Percentiles rank a stretch among this genome's conserved stretches.
These are phyloP conservation scores for Crocidura indochinensis DNA, from an alignment of 2,797 vertebrate genomes.

Conservation along the genomic window DNA sequence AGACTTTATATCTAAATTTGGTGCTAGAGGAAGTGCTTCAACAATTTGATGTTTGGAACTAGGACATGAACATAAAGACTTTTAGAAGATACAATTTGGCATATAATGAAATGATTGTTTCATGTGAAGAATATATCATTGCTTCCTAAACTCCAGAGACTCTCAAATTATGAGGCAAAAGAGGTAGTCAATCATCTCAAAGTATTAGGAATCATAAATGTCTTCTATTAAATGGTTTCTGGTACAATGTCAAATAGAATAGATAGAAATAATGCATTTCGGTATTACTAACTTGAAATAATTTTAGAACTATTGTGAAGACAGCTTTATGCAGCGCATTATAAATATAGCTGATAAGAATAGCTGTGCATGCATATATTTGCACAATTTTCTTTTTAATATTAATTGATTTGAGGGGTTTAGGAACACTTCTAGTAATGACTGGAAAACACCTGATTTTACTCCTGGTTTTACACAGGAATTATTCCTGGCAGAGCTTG, in stretches of 20 bases:
- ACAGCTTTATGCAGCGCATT: neutral
- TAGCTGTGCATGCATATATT: neutral
- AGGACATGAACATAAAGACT: neutral
- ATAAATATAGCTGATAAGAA: neutral
- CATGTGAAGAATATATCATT: neutral
- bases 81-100: neutral
- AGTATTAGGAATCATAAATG: neutral
- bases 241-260: constrained; percentile 43
- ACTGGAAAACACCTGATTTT: too few relatives aligned
- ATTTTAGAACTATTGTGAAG: neutral
- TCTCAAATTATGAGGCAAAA: neutral
- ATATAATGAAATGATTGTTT: neutral
- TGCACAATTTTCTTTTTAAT: neutral
- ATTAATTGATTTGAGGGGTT: too few relatives aligned
- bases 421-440: too few relatives aligned
- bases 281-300: neutral
- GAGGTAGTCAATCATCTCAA: constrained; percentile 22
- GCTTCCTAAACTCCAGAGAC: constrained; percentile 1
- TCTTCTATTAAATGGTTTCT: neutral
- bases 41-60: neutral
- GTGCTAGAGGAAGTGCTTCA: neutral
- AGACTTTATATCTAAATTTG: constrained; percentile 2
- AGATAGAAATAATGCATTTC: neutral
- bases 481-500: too few relatives aligned
- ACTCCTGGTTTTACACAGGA: too few relatives aligned